These are phyloP conservation scores for Oxystoma pomonae DNA, from an alignment of 2,888 invertebrate species.

Conservation along the genomic window DNA sequence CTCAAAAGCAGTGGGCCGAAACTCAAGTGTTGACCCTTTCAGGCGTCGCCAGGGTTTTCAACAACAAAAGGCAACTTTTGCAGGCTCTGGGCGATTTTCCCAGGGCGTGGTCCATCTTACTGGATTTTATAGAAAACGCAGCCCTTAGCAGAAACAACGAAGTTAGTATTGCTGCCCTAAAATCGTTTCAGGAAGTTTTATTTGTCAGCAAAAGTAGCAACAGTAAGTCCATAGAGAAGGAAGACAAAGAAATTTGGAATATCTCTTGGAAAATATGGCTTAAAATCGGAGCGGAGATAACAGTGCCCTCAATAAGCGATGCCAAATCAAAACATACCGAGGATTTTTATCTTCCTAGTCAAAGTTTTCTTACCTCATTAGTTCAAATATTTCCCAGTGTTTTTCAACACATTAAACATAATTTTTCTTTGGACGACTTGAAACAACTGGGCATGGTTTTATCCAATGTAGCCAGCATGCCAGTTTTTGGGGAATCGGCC, in stretches of 20 bases:
- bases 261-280: conserved; percentile 86
- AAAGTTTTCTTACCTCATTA: conserved; percentile 89
- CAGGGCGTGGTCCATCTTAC: conserved; percentile 86
- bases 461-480: conserved; percentile 73
- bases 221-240: conserved; percentile 43
- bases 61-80: conserved; percentile 82
- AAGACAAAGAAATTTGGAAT: conserved; percentile 66
- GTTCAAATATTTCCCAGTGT: conserved; percentile 95
- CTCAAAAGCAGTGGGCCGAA: conserved; percentile 99
- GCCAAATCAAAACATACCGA: conserved; percentile 41
- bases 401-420: conserved; percentile 74
- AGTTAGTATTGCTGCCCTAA: conserved; percentile 91
- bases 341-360: conserved; percentile 82
- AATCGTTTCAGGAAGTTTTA: conserved; percentile 95
- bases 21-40: conserved; percentile 89
- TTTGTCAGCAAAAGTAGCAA: conserved; percentile 56
- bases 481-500: conserved; percentile 74
- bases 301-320: conserved; percentile 53
- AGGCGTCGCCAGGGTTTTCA: conserved; percentile 90
- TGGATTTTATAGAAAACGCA: conserved; percentile 92
- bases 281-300: conserved; percentile 78
- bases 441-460: conserved; percentile 66
- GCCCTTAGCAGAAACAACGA: conserved; percentile 92
- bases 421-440: conserved; percentile 69
- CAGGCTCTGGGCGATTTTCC: conserved; percentile 86